Base-by-base conservation (phyloP, 2,888 invertebrate species). In the Noctua janthe region DNA sequence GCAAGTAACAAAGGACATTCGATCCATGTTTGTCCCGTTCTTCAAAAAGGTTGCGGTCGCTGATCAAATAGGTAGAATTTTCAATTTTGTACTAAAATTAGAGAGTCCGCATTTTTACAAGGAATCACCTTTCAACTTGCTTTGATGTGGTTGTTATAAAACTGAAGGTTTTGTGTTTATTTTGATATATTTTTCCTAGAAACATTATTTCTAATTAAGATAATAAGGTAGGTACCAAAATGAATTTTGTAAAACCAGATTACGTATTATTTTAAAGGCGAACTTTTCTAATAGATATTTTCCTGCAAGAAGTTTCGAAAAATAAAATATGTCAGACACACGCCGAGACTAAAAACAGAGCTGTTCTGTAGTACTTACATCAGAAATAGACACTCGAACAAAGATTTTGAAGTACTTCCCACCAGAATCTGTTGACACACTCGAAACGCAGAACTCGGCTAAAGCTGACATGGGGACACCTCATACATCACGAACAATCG, bases 391-490 rank as follows among this genome's bases (percentile, higher is more conserved):
- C 86, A 85, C 83, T 86, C 70, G 71, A 86, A 86, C 86, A 86
- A 89, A 87, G 81, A 84, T 87, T 76, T 83, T 81, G 47, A 85
- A 81, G 85, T 76, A 75, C 86, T 29, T 1, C 29, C 29, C 70
- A 73, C 78, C 80, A 86, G 78, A 89, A 78, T 83, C 81, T 88
- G 90, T 90, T 89, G 90, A 88, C 88, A 89, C 72, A 86, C 87
- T 89, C 82, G 73, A 84, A 87, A 78, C 76, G 78, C 74, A 85
- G 82, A 82, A 85, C 78, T 71, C 80, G 77, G 72, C 74, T 78
- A 70, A 71, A 79, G 69, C 78, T 83, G 80, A 64, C 74, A 74
- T 72, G 72, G 39, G 78, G 73, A 71, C 47, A 49, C 71, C 35
- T 4, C 17, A 29, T 13, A 29, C 54, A 69, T 1, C 8, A 5